Conservation (phyloP, 2,113 vertebrate species). For the Balaenoptera acutorostrata region DNA sequence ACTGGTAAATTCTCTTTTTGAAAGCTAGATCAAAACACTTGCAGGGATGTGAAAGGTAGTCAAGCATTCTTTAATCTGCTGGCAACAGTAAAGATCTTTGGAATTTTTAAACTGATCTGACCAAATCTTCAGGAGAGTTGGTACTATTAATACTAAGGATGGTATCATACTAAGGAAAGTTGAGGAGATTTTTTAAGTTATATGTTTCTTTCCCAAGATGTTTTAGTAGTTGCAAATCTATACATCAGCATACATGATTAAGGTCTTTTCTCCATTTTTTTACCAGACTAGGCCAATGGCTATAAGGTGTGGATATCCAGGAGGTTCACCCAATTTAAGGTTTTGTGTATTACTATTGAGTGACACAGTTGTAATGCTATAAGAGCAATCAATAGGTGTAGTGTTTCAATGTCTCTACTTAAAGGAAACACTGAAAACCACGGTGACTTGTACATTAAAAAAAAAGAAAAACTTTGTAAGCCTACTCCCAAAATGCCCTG, state of each 20-base stretch:
- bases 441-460: not conserved
- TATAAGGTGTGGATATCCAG: not conserved
- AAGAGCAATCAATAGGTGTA: not conserved
- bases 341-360: not conserved
- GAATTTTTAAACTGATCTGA: not conserved
- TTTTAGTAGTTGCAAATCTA: slow-evolving; percentile 1
- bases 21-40: slow-evolving; percentile 26
- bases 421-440: slow-evolving; percentile 15
- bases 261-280: not conserved
- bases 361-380: not conserved
- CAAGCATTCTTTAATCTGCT: not conserved
- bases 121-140: not conserved
- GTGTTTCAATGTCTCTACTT: not conserved
- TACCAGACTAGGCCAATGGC: not conserved
- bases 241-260: not conserved
- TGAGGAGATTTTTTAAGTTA: not conserved
- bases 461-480: not conserved
- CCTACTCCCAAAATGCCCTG: not conserved
- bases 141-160: not conserved
- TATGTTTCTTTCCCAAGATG: not conserved
- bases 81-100: not conserved
- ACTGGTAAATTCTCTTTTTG: not conserved
- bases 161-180: not conserved
- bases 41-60: not conserved
- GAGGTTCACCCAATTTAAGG: not conserved